Conservation (phyloP, 2,888 invertebrate species). For the Rhagium mordax region DNA sequence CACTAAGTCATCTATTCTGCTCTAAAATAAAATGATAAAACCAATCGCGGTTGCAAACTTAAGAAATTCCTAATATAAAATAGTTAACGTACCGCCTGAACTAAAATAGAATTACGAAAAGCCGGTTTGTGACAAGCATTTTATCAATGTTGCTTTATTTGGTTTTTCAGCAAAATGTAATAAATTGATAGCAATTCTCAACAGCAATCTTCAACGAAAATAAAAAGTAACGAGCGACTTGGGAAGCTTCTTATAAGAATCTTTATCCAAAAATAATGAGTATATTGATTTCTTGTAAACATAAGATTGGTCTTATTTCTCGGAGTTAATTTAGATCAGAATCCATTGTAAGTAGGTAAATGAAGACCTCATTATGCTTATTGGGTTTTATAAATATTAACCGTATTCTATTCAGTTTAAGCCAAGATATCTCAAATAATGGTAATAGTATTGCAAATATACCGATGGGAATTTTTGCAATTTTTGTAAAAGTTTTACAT, state of each 20-base stretch:
- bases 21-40: neutral
- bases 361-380: neutral
- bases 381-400: neutral
- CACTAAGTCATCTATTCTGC: too few species aligned
- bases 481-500: too few species aligned
- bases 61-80: neutral
- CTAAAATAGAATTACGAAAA: constrained; percentile 2
- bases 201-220: constrained; percentile 40
- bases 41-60: neutral
- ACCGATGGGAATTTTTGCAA: too few species aligned
- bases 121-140: constrained; percentile 17
- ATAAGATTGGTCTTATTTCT: constrained; percentile 17
- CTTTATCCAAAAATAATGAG: constrained; percentile 46
- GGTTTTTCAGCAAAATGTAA: constrained; percentile 29
- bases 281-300: constrained; percentile 36
- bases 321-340: neutral
- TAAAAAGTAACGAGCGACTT: constrained; percentile 42
- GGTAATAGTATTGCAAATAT: too few species aligned
- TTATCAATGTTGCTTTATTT: constrained; percentile 26
- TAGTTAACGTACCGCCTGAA: neutral
- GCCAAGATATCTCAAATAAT: neutral
- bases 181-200: constrained; percentile 44
- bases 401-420: neutral
- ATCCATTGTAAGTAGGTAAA: neutral
- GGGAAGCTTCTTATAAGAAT: constrained; percentile 38